These are phyloP conservation scores for Eristalis tenax DNA, from an alignment of 2,888 invertebrate species.

Conservation along the genomic window DNA sequence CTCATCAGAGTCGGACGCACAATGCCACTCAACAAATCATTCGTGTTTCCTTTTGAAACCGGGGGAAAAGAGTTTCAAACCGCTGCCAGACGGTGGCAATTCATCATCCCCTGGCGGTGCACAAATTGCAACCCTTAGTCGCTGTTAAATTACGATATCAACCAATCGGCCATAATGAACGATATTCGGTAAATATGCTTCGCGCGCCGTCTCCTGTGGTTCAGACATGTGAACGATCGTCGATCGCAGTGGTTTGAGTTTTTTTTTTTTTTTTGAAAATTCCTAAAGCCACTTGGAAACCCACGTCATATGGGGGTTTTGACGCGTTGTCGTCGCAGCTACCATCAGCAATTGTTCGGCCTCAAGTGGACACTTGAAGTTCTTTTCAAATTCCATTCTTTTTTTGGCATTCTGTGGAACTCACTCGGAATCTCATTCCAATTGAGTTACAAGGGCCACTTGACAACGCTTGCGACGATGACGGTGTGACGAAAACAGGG, in stretches of 20 bases:
- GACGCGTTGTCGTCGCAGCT: conserved; percentile 41
- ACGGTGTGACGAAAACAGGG: conserved; percentile 35
- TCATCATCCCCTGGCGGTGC: conserved; percentile 47
- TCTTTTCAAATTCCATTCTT: conserved; percentile 61
- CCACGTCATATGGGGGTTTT: conserved; percentile 70
- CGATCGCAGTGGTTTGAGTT: conserved; percentile 29
- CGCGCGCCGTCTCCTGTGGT: conserved; percentile 27
- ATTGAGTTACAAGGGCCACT: conserved; percentile 70
- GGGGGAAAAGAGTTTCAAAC: neutral
- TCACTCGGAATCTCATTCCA: conserved; percentile 69
- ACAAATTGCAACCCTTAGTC: conserved; percentile 53
- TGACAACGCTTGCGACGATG: conserved; percentile 48
- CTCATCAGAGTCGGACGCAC: conserved; percentile 52
- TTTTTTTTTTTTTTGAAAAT: conserved; percentile 26
- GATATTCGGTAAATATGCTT: conserved; percentile 32
- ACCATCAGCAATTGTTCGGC: conserved; percentile 61
- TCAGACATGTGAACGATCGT: conserved; percentile 33
- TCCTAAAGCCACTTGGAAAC: conserved; percentile 61
- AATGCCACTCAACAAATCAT: conserved; percentile 66
- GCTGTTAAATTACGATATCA: conserved; percentile 4
- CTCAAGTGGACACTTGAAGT: conserved; percentile 71
- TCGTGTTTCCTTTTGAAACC: conserved; percentile 34
- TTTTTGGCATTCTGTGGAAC: conserved; percentile 39
- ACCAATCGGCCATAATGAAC: conserved; percentile 56
- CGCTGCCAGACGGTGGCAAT: conserved; percentile 41